These are phyloP conservation scores for Cancer borealis DNA, from an alignment of 2,888 invertebrate species.

Conservation along the genomic window DNA sequence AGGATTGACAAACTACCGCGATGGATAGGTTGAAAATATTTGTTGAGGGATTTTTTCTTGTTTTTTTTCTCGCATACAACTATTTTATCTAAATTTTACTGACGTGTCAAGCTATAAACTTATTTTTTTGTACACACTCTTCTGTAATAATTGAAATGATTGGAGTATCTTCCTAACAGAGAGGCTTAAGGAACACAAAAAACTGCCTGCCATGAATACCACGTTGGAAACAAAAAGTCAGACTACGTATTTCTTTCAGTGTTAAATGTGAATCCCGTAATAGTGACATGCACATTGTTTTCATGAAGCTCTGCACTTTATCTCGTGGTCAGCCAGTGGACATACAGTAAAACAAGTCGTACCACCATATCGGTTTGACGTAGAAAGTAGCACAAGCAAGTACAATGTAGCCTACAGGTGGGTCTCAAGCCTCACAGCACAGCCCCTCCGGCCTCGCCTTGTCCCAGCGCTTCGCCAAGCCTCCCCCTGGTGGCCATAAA, in stretches of 20 bases:
- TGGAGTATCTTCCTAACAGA: background rate
- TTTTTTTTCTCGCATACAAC: background rate
- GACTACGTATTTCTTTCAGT: background rate
- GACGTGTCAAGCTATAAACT: background rate
- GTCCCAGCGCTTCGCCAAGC: constrained; percentile 28
- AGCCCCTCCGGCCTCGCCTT: background rate
- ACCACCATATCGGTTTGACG: background rate
- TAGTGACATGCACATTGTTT: background rate
- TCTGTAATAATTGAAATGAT: background rate
- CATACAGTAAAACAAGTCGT: background rate
- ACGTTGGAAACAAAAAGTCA: background rate
- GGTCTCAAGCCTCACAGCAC: background rate
- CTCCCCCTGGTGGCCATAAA: constrained; percentile 29
- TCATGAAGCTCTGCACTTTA: background rate
- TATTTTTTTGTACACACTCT: background rate
- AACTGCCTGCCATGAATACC: background rate
- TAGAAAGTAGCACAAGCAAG: background rate
- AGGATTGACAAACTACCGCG: constrained; percentile 13
- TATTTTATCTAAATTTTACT: background rate
- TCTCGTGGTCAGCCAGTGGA: background rate
- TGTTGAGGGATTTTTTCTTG: background rate
- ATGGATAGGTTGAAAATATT: background rate
- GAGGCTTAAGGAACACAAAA: background rate
- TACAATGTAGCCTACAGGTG: background rate
- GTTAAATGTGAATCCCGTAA: background rate